Evolutionary conservation across 2,113 vertebrate species (phyloP).

Genomic region (Grallaria varia): DNA sequence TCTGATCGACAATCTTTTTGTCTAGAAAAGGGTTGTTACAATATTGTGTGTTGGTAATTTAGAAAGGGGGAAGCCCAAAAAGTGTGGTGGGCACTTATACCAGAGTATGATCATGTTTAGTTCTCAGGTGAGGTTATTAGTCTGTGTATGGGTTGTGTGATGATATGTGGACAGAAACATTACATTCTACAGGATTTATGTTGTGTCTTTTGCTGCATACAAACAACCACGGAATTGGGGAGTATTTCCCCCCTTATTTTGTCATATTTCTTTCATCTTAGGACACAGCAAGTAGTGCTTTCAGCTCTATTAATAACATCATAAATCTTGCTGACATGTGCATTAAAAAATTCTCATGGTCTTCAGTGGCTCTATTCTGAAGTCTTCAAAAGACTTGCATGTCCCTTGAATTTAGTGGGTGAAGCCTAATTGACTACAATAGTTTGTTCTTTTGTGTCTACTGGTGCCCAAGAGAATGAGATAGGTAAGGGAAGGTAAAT

Average conservation of each 20-base stretch:
- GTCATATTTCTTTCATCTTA: not conserved
- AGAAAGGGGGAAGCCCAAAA: not conserved
- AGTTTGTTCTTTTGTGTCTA: not conserved
- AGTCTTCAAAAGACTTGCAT: not conserved
- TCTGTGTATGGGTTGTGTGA: not conserved
- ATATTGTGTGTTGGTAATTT: not conserved
- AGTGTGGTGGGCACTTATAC: rapidly evolving
- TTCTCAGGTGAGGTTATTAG: not conserved
- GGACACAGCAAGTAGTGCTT: not conserved
- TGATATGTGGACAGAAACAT: not conserved
- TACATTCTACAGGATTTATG: not conserved
- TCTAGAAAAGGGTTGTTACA: not conserved
- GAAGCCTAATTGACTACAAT: not conserved
- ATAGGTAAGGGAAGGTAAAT: not conserved
- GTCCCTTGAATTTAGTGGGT: not conserved
- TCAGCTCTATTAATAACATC: not conserved
- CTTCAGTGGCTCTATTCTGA: not conserved
- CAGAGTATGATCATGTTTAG: not conserved
- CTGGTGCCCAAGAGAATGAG: not conserved
- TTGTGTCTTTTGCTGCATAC: not conserved
- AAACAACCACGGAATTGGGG: not conserved
- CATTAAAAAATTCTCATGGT: not conserved
- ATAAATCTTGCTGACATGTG: not conserved
- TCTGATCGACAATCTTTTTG: not conserved
- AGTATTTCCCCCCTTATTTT: not conserved